Evolutionary conservation across 2,113 vertebrate species (phyloP).

Genomic region (Polypterus bichir): DNA sequence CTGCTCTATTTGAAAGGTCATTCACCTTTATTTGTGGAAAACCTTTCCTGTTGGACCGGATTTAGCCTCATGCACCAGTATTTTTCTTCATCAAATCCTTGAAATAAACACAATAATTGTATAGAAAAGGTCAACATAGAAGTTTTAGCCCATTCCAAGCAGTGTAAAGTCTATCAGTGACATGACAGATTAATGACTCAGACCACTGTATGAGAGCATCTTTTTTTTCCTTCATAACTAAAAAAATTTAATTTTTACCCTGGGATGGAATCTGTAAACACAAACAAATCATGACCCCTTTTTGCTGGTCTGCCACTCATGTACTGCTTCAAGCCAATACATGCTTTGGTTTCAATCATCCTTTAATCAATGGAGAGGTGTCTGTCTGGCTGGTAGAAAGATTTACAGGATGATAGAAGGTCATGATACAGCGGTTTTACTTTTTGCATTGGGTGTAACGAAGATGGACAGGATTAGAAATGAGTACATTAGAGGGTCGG

Average conservation of each 20-base stretch:
- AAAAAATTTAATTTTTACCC: constrained; percentile 15
- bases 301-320: constrained; percentile 8
- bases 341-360: constrained; percentile 7
- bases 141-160: constrained; percentile 12
- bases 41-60: not conserved
- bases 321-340: constrained; percentile 4
- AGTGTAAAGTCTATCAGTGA: constrained; percentile 1
- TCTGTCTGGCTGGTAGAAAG: constrained; percentile 2
- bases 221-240: constrained; percentile 6
- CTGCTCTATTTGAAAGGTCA: not conserved
- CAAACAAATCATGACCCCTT: constrained; percentile 16
- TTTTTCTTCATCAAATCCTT: not conserved
- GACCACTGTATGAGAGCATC: not conserved
- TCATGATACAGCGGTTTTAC: constrained; percentile 3
- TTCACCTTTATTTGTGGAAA: not conserved
- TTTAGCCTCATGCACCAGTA: constrained; percentile 6
- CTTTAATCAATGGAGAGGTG: constrained; percentile 10
- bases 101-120: constrained; percentile 9
- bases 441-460: too few relatives aligned
- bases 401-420: constrained; percentile 6
- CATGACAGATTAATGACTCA: constrained; percentile 11
- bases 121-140: constrained; percentile 12
- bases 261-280: constrained; percentile 13
- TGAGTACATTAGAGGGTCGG: too few relatives aligned
- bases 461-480: too few relatives aligned